These are phyloP conservation scores for Neodiprion fabricii DNA, from an alignment of 1,140 invertebrate genomes.

Conservation along the genomic window DNA sequence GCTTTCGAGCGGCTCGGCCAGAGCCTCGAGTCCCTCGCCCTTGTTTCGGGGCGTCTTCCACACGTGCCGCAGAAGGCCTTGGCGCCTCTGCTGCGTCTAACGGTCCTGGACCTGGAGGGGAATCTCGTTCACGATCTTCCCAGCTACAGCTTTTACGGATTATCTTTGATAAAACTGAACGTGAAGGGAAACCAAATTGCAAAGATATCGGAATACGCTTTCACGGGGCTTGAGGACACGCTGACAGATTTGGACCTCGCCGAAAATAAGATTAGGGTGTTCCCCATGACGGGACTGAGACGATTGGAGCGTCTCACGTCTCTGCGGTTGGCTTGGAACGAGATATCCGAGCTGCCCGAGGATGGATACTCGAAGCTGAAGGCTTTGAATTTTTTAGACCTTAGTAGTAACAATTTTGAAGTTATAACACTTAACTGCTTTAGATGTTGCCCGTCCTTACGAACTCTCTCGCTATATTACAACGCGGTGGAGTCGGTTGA, in stretches of 20 bases:
- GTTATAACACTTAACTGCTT: slow-evolving; percentile 74
- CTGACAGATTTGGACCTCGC: slow-evolving; percentile 79
- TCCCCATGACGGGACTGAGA: slow-evolving; percentile 75
- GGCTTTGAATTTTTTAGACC: slow-evolving; percentile 73
- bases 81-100: slow-evolving; percentile 71
- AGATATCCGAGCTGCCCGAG: slow-evolving; percentile 69
- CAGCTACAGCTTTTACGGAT: slow-evolving; percentile 80
- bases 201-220: slow-evolving; percentile 76
- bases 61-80: slow-evolving; percentile 77
- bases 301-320: slow-evolving; percentile 72
- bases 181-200: slow-evolving; percentile 76
- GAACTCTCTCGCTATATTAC: slow-evolving; percentile 76
- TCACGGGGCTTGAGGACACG: slow-evolving; percentile 76
- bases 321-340: slow-evolving; percentile 78
- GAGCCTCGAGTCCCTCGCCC: slow-evolving; percentile 74
- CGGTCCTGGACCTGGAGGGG: slow-evolving; percentile 76
- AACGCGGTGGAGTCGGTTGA: slow-evolving; percentile 77
- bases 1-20: slow-evolving; percentile 71
- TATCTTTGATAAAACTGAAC: slow-evolving; percentile 78
- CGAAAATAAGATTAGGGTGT: slow-evolving; percentile 76
- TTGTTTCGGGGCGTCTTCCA: slow-evolving; percentile 76
- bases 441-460: slow-evolving; percentile 73
- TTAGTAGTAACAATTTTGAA: slow-evolving; percentile 80
- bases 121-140: slow-evolving; percentile 78
- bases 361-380: slow-evolving; percentile 70